Evolutionary conservation across 1,140 invertebrate genomes (phyloP), one percentile per base, ranked within the genome.

Genomic region (Stratiolaelaps scimitus): DNA sequence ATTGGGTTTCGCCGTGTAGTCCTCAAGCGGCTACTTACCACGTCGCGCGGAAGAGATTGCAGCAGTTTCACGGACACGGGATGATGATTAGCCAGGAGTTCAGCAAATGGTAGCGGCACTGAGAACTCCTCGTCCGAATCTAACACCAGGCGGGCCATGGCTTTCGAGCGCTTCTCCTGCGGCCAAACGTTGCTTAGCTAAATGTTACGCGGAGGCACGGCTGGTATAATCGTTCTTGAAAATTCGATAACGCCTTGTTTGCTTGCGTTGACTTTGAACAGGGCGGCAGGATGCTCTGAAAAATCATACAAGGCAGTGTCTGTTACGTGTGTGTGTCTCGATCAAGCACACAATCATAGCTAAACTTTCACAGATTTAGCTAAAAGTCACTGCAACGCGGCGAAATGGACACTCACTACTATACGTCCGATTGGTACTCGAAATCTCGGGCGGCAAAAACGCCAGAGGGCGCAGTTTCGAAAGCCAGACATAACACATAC

Each of bases 121-220:
- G 4, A 7, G 47, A 48, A 48, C 47, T 48, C 47, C 47, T 48
- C 47, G 15, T 48, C 47, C 19, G 47, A 48, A 48, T 48, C 47
- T 19, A 48, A 23, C 4, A 28, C 4, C 28, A 19, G 47, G 20
- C 15, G 47, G 19, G 28, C 28, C 28, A 13, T 45, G 4, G 7
- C 28, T 15, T 15, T 28, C 47, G 15, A 28, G n/a, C n/a, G n/a
- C n/a, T n/a, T n/a, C n/a, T n/a, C n/a, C n/a, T n/a, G n/a, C n/a
- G n/a, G n/a, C n/a, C n/a, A n/a, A n/a, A n/a, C n/a, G n/a, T n/a
- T n/a, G n/a, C n/a, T n/a, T n/a, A n/a, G n/a, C n/a, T n/a, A n/a
- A n/a, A n/a, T n/a, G n/a, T n/a, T n/a, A n/a, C n/a, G n/a, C n/a
- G n/a, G n/a, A n/a, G n/a, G n/a, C n/a, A n/a, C n/a, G n/a, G n/a